Percentiles rank a stretch among this genome's conserved stretches.
Conservation (phyloP, 2,888 invertebrate species). For the Agonopterix arenella region DNA sequence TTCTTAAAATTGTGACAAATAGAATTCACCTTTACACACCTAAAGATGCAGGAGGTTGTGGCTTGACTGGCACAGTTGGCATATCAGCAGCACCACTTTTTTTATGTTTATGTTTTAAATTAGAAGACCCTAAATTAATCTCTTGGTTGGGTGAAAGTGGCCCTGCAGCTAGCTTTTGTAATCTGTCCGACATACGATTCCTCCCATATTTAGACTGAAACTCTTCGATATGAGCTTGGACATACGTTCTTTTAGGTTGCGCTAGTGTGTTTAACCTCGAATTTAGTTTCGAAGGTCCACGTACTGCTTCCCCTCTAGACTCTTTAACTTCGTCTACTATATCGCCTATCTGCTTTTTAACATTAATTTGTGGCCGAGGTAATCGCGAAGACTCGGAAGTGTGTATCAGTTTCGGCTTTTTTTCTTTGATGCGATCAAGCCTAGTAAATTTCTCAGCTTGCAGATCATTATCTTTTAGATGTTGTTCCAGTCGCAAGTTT, state of each 20-base stretch:
- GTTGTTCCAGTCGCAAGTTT: conserved; percentile 33
- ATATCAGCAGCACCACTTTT: conserved; percentile 17
- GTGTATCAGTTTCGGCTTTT: conserved; percentile 14
- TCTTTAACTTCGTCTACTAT: conserved; percentile 62
- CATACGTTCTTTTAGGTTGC: conserved; percentile 55
- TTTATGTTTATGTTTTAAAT: not conserved
- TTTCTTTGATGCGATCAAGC: not conserved
- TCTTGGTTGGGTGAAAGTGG: conserved; percentile 11
- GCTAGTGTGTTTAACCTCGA: conserved; percentile 55
- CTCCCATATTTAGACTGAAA: conserved; percentile 40
- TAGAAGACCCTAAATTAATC: conserved; percentile 9
- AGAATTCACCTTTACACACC: conserved; percentile 70
- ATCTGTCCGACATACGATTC: conserved; percentile 34
- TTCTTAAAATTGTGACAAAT: conserved; percentile 9
- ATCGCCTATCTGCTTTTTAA: conserved; percentile 42
- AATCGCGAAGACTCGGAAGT: conserved; percentile 3
- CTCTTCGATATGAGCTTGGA: conserved; percentile 50
- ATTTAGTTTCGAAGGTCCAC: conserved; percentile 47
- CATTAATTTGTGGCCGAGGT: not conserved
- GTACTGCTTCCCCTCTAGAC: conserved; percentile 64
- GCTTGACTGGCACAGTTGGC: conserved; percentile 21
- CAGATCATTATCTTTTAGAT: conserved; percentile 20
- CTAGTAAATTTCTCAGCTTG: conserved; percentile 16
- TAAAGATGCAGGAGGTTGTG: conserved; percentile 31
- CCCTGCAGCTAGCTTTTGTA: conserved; percentile 30